Evolutionary conservation across 1,140 invertebrate species (phyloP), one percentile per base, ranked within the genome.

Genomic region (Papilio xuthus): DNA sequence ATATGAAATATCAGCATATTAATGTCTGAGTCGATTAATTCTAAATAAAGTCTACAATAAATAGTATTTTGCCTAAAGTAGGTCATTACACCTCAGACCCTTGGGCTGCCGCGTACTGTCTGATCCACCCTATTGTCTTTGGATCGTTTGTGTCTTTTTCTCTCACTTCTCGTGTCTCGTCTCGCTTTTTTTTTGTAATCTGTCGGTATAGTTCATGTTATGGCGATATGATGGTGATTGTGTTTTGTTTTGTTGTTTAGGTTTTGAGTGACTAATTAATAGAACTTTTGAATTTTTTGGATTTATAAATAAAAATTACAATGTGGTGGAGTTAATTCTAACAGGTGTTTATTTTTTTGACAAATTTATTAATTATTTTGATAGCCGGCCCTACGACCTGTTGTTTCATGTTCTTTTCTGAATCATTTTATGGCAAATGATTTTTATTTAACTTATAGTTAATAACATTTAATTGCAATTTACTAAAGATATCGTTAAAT

Each of bases 211-310:
- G 18, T 20, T 53, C n/a, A 53, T 53, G 50, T 53, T 44, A 12
- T 44, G 42, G 42, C 12, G 10, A 69, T 76, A 56, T 63, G 60
- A 41, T 76, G 32, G 41, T 50, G 44, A 50, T 75, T 75, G 53
- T 76, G 32, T 63, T 76, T 76, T 76, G 74, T 63, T 76, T n/a
- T 75, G 28, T 28, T 76, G 74, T 63, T 76, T n/a, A 60, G 28
- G 28, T 53, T 75, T 76, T 63, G 37, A 56, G 53, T 76, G 74
- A 76, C 74, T 76, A 76, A 76, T 76, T 76, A n/a, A 60, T 60
- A 56, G 50, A 63, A 75, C 12, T 73, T 76, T 76, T 63, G n/a
- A 20, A 76, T 60, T 53, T 23, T n/a, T n/a, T n/a, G n/a, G 32
- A 9, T 41, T 23, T 23, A 37, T 76, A 41, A 60, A 9, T 23